Evolutionary conservation across 2,888 invertebrate genomes (phyloP), one percentile per base, ranked within the genome.

Genomic region (Hirtodrosophila confusa): DNA sequence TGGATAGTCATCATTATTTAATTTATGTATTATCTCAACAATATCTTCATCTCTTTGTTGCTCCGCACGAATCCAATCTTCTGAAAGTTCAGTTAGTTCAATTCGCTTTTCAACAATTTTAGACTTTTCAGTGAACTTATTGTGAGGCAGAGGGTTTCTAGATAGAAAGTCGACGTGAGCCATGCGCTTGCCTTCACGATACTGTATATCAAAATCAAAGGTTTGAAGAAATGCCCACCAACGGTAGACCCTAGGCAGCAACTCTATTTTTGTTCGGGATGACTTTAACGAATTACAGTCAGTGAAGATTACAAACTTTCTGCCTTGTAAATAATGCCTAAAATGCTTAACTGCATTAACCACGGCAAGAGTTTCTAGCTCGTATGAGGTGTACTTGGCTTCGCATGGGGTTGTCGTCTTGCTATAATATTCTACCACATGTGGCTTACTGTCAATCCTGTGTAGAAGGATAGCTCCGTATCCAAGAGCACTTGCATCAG

Each of bases 181-280:
- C 64, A 64, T 69, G 3, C 40, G 55, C 4, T 51, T 60, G 29
- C 64, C 29, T 29, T 44, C 43, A 7, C 29, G 3, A n/a, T 44
- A 12, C 29, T 44, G 7, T 2, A 44, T 44, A 3, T 27, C 12
- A 3, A 44, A 44, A 3, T 27, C 23, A 24, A 66, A 58, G 4
- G 47, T 23, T 12, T 58, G 50, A n/a, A 60, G 36, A 43, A 29
- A 61, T 29, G 35, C 40, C 63, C 58, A 69, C 69, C 62, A 66
- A 29, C 53, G 35, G 11, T 49, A 41, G 1, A 54, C 61, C 6
- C 62, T 62, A 11, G 53, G 60, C 3, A 43, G 39, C 23, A 64
- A 37, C 17, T 64, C 48, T 6, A 48, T 44, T 53, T 53, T 43
- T 2, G 2, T 43, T 53, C 27, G 7, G 1, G 53, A 53, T 7